These are phyloP conservation scores for Zonitis immaculata DNA, from an alignment of 2,888 invertebrate species.

Conservation along the genomic window DNA sequence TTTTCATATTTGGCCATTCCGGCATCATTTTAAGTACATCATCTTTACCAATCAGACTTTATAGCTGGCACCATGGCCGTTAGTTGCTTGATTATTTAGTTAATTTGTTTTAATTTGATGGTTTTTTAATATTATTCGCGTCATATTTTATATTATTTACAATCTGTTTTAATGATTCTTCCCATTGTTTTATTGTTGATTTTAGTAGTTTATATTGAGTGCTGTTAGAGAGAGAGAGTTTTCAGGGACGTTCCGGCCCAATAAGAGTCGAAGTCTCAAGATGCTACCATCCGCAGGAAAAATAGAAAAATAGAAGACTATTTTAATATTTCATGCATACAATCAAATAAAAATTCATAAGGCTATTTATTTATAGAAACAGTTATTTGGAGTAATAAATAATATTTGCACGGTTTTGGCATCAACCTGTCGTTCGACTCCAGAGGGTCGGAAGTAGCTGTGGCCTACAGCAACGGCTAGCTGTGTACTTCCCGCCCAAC, in stretches of 20 bases:
- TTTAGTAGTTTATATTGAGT: constrained; percentile 34
- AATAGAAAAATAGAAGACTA: constrained; percentile 29
- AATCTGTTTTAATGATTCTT: constrained; percentile 15
- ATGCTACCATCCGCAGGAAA: constrained; percentile 41
- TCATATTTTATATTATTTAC: constrained; percentile 11
- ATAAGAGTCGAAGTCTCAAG: constrained; percentile 46
- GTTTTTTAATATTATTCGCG: constrained; percentile 14
- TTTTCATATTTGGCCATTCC: constrained; percentile 10
- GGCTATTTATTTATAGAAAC: too few relatives aligned
- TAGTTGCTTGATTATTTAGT: constrained; percentile 18
- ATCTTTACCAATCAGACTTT: constrained; percentile 25
- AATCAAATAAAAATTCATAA: too few relatives aligned
- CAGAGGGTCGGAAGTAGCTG: constrained; percentile 49
- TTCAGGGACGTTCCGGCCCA: constrained; percentile 48
- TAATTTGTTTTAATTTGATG: constrained; percentile 8
- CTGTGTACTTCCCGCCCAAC: constrained; percentile 51
- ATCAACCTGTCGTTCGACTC: constrained; percentile 48
- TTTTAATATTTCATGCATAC: constrained; percentile 28
- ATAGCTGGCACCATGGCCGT: constrained; percentile 17
- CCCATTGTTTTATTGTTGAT: constrained; percentile 19
- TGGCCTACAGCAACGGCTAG: constrained; percentile 68
- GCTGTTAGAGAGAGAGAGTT: constrained; percentile 47
- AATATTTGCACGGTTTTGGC: constrained; percentile 33
- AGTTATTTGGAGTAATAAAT: constrained; percentile 5
- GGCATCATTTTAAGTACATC: constrained; percentile 18